phyloP scores from a whole-genome alignment of 92 coral and sea anemone species.

The Blastomussa wellsi region DNA sequence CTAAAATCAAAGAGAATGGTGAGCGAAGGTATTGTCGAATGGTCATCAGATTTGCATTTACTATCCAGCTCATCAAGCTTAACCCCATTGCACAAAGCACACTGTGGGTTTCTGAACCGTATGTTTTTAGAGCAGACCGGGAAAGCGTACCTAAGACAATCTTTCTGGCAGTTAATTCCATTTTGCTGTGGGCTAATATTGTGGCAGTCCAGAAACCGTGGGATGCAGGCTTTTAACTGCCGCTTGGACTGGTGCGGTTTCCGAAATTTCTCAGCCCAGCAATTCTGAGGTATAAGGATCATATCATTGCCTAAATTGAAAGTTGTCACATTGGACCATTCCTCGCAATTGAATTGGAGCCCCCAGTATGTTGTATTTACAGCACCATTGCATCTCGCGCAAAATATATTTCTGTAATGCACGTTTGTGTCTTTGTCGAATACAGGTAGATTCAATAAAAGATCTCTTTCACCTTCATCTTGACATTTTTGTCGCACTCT shows the following conservation, averaged over 20 bases:
- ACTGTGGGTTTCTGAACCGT: constrained; percentile 47
- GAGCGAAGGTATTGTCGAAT: constrained; percentile 25
- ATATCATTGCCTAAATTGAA: neutral
- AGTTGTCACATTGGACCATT: neutral
- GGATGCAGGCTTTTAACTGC: constrained; percentile 36
- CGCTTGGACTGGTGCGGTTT: neutral
- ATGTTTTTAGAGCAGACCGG: constrained; percentile 19
- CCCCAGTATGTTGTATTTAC: constrained; percentile 20
- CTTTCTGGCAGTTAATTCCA: neutral
- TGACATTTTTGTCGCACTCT: neutral
- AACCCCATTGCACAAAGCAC: constrained; percentile 36
- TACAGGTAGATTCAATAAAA: constrained; percentile 34
- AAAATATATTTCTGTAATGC: constrained; percentile 47
- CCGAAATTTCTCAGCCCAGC: constrained; percentile 17
- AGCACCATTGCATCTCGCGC: constrained; percentile 45
- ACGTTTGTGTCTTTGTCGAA: constrained; percentile 28
- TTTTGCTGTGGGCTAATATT: no score
- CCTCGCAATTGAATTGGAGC: neutral
- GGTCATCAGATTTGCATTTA: neutral
- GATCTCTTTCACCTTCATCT: constrained; percentile 2
- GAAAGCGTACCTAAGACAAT: constrained; percentile 34
- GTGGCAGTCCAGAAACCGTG: neutral
- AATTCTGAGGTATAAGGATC: constrained; percentile 8
- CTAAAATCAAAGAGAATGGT: constrained; percentile 56
- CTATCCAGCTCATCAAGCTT: neutral